Conservation (phyloP, 2,888 invertebrate species). For the Temnothorax ravouxi region DNA sequence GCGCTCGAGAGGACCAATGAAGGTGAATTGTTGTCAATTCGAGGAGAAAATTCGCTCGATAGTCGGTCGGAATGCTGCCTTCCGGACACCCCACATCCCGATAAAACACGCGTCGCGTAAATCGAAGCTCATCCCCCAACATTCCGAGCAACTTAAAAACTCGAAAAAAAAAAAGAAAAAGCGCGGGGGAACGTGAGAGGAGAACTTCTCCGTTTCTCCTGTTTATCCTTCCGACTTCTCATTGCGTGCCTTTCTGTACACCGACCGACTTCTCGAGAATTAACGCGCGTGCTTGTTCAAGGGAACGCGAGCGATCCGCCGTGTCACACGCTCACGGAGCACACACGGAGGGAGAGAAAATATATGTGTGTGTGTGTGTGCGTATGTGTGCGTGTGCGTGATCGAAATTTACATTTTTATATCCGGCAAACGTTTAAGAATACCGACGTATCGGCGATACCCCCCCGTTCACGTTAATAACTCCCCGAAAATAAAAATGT, state of each 20-base stretch:
- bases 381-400: background rate
- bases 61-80: constrained; percentile 37
- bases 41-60: constrained; percentile 19
- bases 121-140: background rate
- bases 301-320: constrained; percentile 2
- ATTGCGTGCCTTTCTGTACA: constrained; percentile 74
- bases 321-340: background rate
- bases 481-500: background rate
- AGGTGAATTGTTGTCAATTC: constrained; percentile 19
- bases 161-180: constrained; percentile 40
- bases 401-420: constrained; percentile 49
- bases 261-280: constrained; percentile 57
- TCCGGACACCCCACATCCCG: background rate
- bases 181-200: background rate
- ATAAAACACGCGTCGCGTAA: constrained; percentile 8
- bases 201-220: constrained; percentile 32
- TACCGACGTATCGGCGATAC: background rate
- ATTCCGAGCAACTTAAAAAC: constrained; percentile 28
- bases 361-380: too few species aligned
- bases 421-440: constrained; percentile 19
- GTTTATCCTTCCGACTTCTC: constrained; percentile 71
- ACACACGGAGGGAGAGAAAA: background rate
- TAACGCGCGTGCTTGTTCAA: constrained; percentile 41
- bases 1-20: background rate
- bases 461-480: background rate